phyloP scores from a whole-genome alignment of 2,888 invertebrate species.

The Erebia epiphron region DNA sequence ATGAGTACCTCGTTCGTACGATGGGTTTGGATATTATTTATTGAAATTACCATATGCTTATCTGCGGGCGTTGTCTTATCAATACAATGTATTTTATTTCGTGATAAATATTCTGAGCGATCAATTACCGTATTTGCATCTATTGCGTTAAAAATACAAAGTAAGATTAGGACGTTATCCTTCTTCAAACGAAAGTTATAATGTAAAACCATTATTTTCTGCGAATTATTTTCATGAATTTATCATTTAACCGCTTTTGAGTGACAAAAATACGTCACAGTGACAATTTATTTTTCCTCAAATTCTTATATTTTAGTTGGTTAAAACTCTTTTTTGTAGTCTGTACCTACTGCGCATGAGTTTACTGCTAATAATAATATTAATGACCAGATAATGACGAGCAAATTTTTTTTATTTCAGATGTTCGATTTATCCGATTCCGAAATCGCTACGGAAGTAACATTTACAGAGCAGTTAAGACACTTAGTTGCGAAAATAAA shows the following conservation, averaged over 20 bases:
- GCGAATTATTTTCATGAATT: no score
- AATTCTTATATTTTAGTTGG: no score
- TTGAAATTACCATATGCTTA: conserved; percentile 1
- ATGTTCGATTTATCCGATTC: conserved; percentile 86
- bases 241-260: background rate
- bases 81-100: conserved; percentile 1
- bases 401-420: conserved; percentile 65
- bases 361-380: background rate
- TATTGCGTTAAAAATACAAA: background rate
- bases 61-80: conserved; percentile 1
- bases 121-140: background rate
- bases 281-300: background rate
- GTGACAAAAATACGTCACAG: background rate
- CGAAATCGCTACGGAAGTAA: conserved; percentile 85
- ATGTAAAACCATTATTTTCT: background rate
- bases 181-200: background rate
- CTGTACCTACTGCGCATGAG: background rate
- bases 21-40: background rate
- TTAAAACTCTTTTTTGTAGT: no score
- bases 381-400: background rate
- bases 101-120: background rate
- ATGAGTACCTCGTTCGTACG: no score
- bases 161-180: background rate
- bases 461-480: conserved; percentile 86
- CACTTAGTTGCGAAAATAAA: conserved; percentile 78